Evolutionary conservation across 2,888 invertebrate species (phyloP), one percentile per base, ranked within the genome.

Genomic region (Trisateles emortualis): DNA sequence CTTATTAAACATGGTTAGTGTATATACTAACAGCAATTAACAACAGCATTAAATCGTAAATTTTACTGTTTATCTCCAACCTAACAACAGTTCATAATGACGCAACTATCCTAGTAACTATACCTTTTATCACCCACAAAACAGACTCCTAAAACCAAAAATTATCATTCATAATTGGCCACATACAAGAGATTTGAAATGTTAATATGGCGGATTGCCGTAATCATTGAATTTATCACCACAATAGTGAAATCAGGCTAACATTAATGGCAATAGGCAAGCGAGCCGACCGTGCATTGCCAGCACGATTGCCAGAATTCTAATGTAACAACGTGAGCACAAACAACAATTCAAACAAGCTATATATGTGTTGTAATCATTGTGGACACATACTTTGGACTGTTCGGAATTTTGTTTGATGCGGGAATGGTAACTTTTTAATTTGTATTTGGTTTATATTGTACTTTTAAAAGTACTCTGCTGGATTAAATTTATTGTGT

Each of bases 241-340:
- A 66, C 66, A 71, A 70, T 72, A 59, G 61, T 56, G 41, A 41
- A 72, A 72, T 72, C 73, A 70, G 59, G 55, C 55, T 13, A 35
- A 46, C 57, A 54, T 72, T 66, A 59, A 40, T 17, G 43, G 40
- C 67, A 49, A 64, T 61, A 60, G 59, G 35, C 10, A 33, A 30
- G 38, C 32, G 48, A 40, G 30, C 24, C 32, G 9, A 30, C 42
- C 49, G 22, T 44, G 56, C 64, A 71, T 64, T 52, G 49, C 13
- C 42, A 48, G n/a, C 46, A 33, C 30, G 58, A 44, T 53, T 60
- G 56, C 49, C 47, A 38, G 59, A 60, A 64, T 70, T 44, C 66
- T 64, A 71, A 59, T 68, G 60, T 57, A 35, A 68, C 57, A 57
- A 39, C 26, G 41, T 36, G 41, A 52, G 54, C 59, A 8, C 48